Evolutionary conservation across 2,113 vertebrate species (phyloP).

Genomic region (Cyprinodon tularosa): DNA sequence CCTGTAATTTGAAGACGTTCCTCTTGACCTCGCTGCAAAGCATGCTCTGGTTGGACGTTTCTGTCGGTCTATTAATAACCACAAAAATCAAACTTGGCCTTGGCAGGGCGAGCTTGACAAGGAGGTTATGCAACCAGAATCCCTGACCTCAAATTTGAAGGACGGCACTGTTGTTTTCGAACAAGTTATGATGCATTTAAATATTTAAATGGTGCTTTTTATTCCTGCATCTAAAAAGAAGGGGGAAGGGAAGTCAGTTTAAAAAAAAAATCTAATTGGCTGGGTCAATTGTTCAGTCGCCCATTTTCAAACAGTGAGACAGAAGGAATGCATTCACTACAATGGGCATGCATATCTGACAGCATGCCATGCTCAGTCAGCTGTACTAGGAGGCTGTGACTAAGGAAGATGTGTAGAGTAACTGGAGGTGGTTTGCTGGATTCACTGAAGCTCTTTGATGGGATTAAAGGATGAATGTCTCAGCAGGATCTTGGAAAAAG

Average conservation of each 20-base stretch:
- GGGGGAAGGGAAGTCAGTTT: slow-evolving; percentile 6
- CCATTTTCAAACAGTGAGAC: slow-evolving; percentile 55
- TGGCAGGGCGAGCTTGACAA: slow-evolving; percentile 40
- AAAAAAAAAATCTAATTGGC: slow-evolving; percentile 39
- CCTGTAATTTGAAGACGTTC: slow-evolving; percentile 3
- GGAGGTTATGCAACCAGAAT: slow-evolving; percentile 55
- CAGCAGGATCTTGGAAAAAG: too few species aligned
- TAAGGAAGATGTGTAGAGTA: slow-evolving; percentile 29
- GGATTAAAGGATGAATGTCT: neutral
- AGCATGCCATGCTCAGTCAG: slow-evolving; percentile 39
- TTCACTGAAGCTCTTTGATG: slow-evolving; percentile 20
- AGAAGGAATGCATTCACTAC: slow-evolving; percentile 69
- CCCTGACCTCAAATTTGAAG: slow-evolving; percentile 47
- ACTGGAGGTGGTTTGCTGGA: slow-evolving; percentile 16
- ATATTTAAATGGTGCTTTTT: slow-evolving; percentile 18
- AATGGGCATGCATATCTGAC: slow-evolving; percentile 44
- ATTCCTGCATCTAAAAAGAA: slow-evolving; percentile 30
- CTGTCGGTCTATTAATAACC: slow-evolving; percentile 67
- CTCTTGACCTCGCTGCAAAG: slow-evolving; percentile 2
- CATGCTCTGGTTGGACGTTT: slow-evolving; percentile 35
- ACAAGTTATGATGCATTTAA: neutral
- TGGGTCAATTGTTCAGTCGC: slow-evolving; percentile 45
- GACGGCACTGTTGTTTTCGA: slow-evolving; percentile 36
- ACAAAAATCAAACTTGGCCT: slow-evolving; percentile 52
- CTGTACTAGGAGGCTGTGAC: slow-evolving; percentile 30